phyloP scores from a whole-genome alignment of 2,888 invertebrate species.

The Amblyjoppa proteus region DNA sequence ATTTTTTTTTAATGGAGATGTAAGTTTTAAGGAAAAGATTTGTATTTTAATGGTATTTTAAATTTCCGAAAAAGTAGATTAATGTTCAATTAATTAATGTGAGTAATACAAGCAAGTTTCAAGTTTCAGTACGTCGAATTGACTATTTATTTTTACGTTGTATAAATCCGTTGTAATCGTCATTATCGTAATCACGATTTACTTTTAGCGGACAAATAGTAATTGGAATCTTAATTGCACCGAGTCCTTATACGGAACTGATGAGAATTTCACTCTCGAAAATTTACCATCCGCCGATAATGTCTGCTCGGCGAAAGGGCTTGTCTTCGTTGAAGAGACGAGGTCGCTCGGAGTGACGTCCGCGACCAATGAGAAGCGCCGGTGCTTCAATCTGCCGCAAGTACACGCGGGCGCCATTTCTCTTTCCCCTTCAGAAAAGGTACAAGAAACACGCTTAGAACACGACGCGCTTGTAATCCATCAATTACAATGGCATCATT shows the following conservation, averaged over 20 bases:
- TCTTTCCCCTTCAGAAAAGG: conserved; percentile 79
- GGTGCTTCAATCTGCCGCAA: conserved; percentile 48
- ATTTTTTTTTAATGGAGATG: too few relatives aligned
- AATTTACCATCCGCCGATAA: background rate
- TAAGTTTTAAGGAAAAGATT: too few relatives aligned
- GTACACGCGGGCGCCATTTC: conserved; percentile 69
- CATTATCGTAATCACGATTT: too few relatives aligned
- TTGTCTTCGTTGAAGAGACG: background rate
- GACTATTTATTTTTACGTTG: too few relatives aligned
- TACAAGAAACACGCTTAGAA: conserved; percentile 73
- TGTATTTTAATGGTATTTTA: too few relatives aligned
- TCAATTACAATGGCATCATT: conserved; percentile 76
- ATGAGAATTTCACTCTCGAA: background rate
- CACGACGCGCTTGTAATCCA: conserved; percentile 72
- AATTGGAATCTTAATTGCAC: background rate
- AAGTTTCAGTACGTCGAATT: too few relatives aligned
- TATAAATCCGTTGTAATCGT: too few relatives aligned
- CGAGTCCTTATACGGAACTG: background rate
- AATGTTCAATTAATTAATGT: too few relatives aligned
- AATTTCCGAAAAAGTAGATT: too few relatives aligned
- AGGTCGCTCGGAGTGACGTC: conserved; percentile 30
- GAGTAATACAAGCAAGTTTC: too few relatives aligned
- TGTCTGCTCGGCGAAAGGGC: background rate
- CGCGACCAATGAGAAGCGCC: conserved; percentile 63
- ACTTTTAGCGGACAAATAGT: too few relatives aligned